These are phyloP conservation scores for Rhyzopertha dominica DNA, from an alignment of 1,140 invertebrate species.

Conservation along the genomic window DNA sequence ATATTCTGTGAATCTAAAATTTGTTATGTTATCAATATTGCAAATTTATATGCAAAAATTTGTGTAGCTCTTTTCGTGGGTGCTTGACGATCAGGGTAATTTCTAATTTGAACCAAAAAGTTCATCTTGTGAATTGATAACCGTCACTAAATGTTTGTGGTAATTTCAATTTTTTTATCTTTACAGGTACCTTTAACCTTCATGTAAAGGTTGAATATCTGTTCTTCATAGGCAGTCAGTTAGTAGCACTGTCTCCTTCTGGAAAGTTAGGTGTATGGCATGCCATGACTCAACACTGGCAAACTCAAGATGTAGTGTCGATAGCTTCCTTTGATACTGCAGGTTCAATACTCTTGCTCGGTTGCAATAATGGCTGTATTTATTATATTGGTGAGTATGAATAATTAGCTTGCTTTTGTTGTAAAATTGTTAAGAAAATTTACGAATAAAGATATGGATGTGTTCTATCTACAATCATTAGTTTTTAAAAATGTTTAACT, in stretches of 20 bases:
- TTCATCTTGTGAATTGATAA: too few relatives aligned
- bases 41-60: not conserved
- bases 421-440: not conserved
- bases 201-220: conserved; percentile 91
- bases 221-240: conserved; percentile 95
- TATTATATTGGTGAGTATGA: conserved; percentile 84
- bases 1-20: too few relatives aligned
- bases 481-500: conserved; percentile 18
- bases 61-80: not conserved
- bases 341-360: conserved; percentile 89
- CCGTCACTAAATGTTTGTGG: too few relatives aligned
- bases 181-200: conserved; percentile 77
- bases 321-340: conserved; percentile 95
- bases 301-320: conserved; percentile 92
- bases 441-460: not conserved
- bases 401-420: not conserved
- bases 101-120: too few relatives aligned
- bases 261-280: conserved; percentile 99
- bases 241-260: conserved; percentile 87
- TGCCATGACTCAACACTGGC: conserved; percentile 97
- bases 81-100: not conserved
- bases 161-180: too few relatives aligned
- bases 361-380: conserved; percentile 94
- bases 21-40: too few relatives aligned
- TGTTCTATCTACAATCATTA: conserved; percentile 2